These are phyloP conservation scores for Sicus ferrugineus DNA, from an alignment of 2,888 invertebrate genomes.

Conservation along the genomic window DNA sequence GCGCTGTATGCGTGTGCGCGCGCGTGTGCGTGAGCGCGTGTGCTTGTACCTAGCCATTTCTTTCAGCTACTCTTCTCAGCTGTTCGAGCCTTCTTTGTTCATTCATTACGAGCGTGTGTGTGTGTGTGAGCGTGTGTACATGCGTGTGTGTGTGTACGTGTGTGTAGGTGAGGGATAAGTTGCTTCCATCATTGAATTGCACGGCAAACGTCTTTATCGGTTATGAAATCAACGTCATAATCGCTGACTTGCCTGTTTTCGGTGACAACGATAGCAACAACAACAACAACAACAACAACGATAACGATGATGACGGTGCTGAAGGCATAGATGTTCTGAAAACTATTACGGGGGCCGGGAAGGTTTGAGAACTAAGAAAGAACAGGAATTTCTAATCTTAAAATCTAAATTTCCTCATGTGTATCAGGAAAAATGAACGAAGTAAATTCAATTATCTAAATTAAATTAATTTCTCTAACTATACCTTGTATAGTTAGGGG, in stretches of 20 bases:
- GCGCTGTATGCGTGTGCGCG: constrained; percentile 11
- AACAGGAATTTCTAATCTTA: too few relatives aligned
- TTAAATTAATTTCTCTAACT: too few relatives aligned
- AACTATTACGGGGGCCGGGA: too few relatives aligned
- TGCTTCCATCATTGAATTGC: constrained; percentile 11
- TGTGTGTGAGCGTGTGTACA: constrained; percentile 11
- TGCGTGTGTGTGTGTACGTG: constrained; percentile 6
- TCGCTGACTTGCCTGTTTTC: neutral
- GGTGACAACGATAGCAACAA: neutral
- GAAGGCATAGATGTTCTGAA: too few relatives aligned
- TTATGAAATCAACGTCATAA: constrained; percentile 26
- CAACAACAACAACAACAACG: neutral
- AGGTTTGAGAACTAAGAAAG: too few relatives aligned
- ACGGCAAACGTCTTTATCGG: constrained; percentile 19
- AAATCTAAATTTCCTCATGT: too few relatives aligned
- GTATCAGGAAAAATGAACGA: too few relatives aligned
- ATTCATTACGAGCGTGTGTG: too few relatives aligned
- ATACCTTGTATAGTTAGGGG: too few relatives aligned
- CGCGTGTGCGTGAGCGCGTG: constrained; percentile 2
- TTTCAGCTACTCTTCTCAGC: too few relatives aligned
- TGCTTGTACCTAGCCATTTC: neutral
- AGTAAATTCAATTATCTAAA: too few relatives aligned
- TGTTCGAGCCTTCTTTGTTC: too few relatives aligned
- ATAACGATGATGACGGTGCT: neutral
- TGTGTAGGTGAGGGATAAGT: neutral